Percentiles rank a stretch among this genome's conserved stretches.
phyloP scores from a whole-genome alignment of 2,113 vertebrate genomes.

The Channa argus region DNA sequence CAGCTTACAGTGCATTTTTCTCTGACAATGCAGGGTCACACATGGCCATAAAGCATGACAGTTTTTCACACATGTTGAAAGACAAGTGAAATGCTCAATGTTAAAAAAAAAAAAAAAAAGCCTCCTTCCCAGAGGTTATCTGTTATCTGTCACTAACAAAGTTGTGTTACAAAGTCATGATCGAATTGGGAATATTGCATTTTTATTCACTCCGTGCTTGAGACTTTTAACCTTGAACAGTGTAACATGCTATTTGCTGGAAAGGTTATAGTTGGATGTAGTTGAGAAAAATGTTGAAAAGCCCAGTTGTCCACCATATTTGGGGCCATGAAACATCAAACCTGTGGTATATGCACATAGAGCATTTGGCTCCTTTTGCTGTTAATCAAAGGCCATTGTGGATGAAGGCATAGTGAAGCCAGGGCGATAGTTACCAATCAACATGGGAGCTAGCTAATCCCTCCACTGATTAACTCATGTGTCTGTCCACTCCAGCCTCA shows the following conservation, averaged over 20 bases:
- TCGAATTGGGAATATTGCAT: not conserved
- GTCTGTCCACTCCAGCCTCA: constrained; percentile 92
- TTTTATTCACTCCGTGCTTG: not conserved
- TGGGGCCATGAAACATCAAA: too few species aligned
- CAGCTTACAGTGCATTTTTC: constrained; percentile 83
- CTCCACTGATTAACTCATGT: constrained; percentile 95
- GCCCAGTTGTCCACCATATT: too few species aligned
- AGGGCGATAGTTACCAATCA: constrained; percentile 87
- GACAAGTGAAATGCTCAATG: constrained; percentile 56
- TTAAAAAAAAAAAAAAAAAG: constrained; percentile 10
- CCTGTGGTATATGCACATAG: constrained; percentile 36
- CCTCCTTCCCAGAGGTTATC: constrained; percentile 64
- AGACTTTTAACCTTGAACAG: constrained; percentile 38
- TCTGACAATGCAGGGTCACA: constrained; percentile 79
- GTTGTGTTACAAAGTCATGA: constrained; percentile 61
- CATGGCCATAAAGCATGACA: constrained; percentile 72
- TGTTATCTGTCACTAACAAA: constrained; percentile 40
- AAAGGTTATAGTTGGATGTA: not conserved
- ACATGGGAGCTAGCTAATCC: constrained; percentile 93
- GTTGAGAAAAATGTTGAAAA: not conserved
- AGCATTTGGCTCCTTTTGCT: constrained; percentile 54
- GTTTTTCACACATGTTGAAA: constrained; percentile 73
- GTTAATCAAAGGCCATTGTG: constrained; percentile 74
- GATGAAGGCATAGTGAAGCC: constrained; percentile 81
- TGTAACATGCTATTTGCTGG: not conserved